Base-by-base conservation (phyloP, 2,113 vertebrate species). In the Elephantulus edwardii region DNA sequence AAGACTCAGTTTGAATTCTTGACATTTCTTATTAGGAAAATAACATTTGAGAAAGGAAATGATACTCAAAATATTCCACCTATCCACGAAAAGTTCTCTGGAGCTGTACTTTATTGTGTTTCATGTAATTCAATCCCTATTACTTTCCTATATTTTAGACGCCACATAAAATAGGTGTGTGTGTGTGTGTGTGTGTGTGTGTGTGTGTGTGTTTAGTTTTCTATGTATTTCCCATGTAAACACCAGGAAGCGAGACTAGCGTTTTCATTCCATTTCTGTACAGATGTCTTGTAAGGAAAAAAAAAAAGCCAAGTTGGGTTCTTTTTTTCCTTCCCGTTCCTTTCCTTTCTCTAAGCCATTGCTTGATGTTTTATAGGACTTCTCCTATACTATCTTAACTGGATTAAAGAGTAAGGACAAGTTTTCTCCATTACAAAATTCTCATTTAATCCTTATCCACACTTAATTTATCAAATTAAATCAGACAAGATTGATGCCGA, bases 381-480 rank as follows among this genome's bases (percentile, higher is more conserved):
- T 96, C 95, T 92, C 75, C 95, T 86, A 83, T 97, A 96, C 96
- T 95, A 96, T 95, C 97, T 96, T 98, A 96, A 97, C 96, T 96
- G 95, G 97, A 97, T 98, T 98, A 98, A 96, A 97, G 94, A 97
- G 93, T 93, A 94, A 96, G 96, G 94, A 97, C 97, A 98, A 98
- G 97, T 97, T 98, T 97, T 97, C 97, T 97, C 97, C 94, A 74
- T 97, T 98, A 98, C 97, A 97, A 98, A 98, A 98, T 99, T 98
- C 98, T 98, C 98, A 98, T 99, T 99, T 99, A 99, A 99, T 99
- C 98, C 98, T 98, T 98, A 99, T 99, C 98, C 98, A 98, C 98
- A 98, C 98, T 98, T 98, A 98, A 98, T 98, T 99, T 99, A 99
- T 99, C 98, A 99, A 99, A 99, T 99, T 98, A 99, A 99, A 98